phyloP scores from a whole-genome alignment of 2,888 invertebrate genomes.

The Papilio elwesi region DNA sequence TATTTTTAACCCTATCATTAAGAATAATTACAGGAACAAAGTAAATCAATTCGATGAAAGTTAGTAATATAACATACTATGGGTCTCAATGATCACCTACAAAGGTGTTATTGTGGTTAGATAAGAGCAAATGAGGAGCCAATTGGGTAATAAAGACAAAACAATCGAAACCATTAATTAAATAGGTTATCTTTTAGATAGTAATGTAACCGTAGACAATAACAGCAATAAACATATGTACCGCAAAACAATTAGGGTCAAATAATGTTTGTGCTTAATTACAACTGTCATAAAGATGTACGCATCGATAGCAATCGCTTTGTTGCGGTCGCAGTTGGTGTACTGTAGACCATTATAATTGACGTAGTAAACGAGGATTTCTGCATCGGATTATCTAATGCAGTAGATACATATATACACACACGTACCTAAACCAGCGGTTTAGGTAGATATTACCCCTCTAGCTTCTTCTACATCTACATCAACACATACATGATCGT shows the following conservation, averaged over 20 bases:
- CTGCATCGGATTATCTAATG: not conserved
- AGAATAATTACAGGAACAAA: too few species aligned
- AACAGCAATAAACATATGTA: constrained; percentile 11
- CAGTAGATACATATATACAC: not conserved
- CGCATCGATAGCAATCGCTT: constrained; percentile 12
- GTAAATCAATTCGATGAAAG: too few species aligned
- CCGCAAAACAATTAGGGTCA: constrained; percentile 31
- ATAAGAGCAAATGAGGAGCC: not conserved
- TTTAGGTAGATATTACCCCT: too few species aligned
- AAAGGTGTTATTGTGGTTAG: not conserved
- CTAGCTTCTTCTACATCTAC: too few species aligned
- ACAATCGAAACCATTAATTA: constrained; percentile 15
- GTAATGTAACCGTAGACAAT: not conserved
- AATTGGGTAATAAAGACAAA: constrained; percentile 11
- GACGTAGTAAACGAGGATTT: not conserved
- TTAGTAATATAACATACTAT: too few species aligned
- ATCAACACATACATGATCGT: too few species aligned
- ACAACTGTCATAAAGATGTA: constrained; percentile 18
- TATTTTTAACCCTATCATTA: too few species aligned
- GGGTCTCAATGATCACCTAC: not conserved
- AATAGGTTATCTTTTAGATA: constrained; percentile 33
- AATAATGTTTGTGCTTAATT: constrained; percentile 32
- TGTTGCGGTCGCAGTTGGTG: not conserved
- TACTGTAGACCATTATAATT: constrained; percentile 1
- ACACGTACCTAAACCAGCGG: too few species aligned